Percentiles rank a stretch among this genome's conserved stretches.
Evolutionary conservation across 1,140 invertebrate species (phyloP).

Genomic region (Pachypsylla venusta): DNA sequence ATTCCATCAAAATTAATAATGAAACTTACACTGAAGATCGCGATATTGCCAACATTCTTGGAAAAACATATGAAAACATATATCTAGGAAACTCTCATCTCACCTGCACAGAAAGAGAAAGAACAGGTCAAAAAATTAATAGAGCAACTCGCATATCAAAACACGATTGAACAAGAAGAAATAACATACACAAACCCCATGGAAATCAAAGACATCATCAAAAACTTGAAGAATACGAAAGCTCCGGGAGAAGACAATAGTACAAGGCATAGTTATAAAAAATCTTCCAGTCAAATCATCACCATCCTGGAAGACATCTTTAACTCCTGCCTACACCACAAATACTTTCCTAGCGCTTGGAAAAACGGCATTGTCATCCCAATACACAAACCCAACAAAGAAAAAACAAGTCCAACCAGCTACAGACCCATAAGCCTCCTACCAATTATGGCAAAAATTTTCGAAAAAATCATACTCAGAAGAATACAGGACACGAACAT

Average conservation of each 20-base stretch:
- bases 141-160: not conserved
- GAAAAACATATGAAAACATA: not conserved
- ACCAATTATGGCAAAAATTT: conserved; percentile 24
- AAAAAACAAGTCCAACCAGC: conserved; percentile 20
- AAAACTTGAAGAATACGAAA: conserved; percentile 21
- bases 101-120: not conserved
- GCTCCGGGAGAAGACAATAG: conserved; percentile 25
- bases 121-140: not conserved
- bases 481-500: conserved; percentile 11
- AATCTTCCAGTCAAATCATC: conserved; percentile 22
- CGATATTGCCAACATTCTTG: not conserved
- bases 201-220: not conserved
- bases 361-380: conserved; percentile 29
- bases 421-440: conserved; percentile 30
- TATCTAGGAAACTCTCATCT: not conserved
- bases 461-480: conserved; percentile 24
- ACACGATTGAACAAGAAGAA: not conserved
- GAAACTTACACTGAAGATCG: not conserved
- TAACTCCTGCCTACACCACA: conserved; percentile 23
- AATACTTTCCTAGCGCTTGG: conserved; percentile 25
- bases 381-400: conserved; percentile 31
- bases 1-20: not conserved
- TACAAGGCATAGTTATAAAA: conserved; percentile 21
- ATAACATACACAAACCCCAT: not conserved
- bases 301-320: conserved; percentile 25